A percentile compares a stretch with the other conserved stretches of the same genome.
Evolutionary conservation across 2,888 invertebrate genomes (phyloP).

Genomic region (Phania funesta): DNA sequence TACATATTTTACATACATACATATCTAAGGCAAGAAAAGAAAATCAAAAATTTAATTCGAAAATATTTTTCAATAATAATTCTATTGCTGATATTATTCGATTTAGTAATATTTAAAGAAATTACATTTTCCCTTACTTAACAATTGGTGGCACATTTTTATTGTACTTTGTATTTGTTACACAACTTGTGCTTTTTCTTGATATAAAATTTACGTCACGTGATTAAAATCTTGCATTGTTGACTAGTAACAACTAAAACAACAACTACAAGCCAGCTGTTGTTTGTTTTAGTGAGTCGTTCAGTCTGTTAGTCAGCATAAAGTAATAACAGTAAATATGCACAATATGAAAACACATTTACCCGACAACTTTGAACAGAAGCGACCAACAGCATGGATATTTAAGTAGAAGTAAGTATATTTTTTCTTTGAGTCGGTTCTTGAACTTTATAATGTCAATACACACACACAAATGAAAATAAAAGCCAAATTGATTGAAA

Average conservation of each 20-base stretch:
- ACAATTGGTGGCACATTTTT: conserved; percentile 4
- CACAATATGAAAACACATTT: not conserved
- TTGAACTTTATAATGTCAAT: conserved; percentile 55
- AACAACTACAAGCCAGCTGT: not conserved
- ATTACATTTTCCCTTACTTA: not conserved
- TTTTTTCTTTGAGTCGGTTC: conserved; percentile 40
- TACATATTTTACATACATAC: no score
- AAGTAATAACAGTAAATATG: not conserved
- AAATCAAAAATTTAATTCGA: no score
- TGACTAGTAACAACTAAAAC: conserved; percentile 5
- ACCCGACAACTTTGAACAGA: not conserved
- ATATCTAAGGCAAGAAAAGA: no score
- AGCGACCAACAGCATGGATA: conserved; percentile 16
- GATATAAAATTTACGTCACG: conserved; percentile 35
- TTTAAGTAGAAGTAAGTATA: no score
- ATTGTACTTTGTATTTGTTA: conserved; percentile 13
- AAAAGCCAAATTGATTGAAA: conserved; percentile 18
- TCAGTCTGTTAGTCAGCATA: conserved; percentile 40
- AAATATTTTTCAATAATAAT: not conserved
- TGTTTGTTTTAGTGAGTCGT: conserved; percentile 35
- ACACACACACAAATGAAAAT: conserved; percentile 11
- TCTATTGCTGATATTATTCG: not conserved
- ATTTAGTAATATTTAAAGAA: not conserved
- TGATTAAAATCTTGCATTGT: conserved; percentile 33
- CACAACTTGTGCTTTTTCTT: conserved; percentile 1